Conservation (phyloP, 2,797 vertebrate genomes). For the Oreortyx pictus region DNA sequence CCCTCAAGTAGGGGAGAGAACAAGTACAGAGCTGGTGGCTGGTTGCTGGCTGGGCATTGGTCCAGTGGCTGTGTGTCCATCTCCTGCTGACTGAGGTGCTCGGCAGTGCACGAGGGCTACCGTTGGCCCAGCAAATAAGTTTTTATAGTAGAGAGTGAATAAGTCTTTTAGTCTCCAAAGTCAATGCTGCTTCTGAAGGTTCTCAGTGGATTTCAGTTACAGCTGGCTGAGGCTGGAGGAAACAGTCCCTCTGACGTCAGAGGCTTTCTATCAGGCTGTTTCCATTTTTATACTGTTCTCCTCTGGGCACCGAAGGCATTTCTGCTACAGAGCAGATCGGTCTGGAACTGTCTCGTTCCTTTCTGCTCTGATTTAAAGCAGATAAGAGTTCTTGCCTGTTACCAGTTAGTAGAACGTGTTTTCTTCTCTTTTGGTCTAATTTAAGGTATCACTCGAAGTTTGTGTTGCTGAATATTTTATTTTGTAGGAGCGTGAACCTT, state of each 20-base stretch:
- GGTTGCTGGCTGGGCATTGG: background rate
- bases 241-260: slow-evolving; percentile 44
- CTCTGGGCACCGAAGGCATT: slow-evolving; percentile 50
- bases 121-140: background rate
- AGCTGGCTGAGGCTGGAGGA: slow-evolving; percentile 42
- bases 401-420: background rate
- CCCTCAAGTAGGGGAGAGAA: background rate
- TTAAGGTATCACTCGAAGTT: background rate
- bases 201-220: slow-evolving; percentile 31
- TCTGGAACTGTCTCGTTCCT: slow-evolving; percentile 27
- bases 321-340: background rate
- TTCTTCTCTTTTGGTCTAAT: background rate
- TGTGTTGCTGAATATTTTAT: background rate
- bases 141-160: background rate
- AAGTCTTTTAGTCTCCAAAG: background rate
- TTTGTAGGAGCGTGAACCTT: background rate
- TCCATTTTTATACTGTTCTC: slow-evolving; percentile 47
- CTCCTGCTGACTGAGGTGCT: background rate
- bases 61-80: background rate
- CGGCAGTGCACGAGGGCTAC: background rate
- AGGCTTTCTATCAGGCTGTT: slow-evolving; percentile 17
- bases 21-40: background rate
- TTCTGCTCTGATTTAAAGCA: slow-evolving; percentile 3
- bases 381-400: slow-evolving; percentile 1
- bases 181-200: slow-evolving; percentile 25